Percentiles rank a stretch among this genome's conserved stretches.
These are phyloP conservation scores for Caenorhabditis sinica DNA, from an alignment of 2,888 invertebrate species.

Conservation along the genomic window DNA sequence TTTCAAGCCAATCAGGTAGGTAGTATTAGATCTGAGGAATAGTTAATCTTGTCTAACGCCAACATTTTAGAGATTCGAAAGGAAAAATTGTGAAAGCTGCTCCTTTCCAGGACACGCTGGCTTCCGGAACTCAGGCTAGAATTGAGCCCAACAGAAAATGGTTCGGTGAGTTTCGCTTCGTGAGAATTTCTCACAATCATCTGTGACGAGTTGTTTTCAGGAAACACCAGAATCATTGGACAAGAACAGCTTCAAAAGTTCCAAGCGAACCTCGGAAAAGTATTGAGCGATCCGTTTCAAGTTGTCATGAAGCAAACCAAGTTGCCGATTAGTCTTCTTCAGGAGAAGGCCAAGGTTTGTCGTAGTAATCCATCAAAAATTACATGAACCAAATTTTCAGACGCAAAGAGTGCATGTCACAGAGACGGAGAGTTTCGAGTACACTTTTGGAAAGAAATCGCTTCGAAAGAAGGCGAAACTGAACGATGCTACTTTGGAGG, in stretches of 20 bases:
- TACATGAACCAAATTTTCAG: conserved; percentile 84
- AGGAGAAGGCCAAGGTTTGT: conserved; percentile 88
- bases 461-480: conserved; percentile 92
- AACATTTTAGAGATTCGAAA: conserved; percentile 86
- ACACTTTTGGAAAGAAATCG: conserved; percentile 96
- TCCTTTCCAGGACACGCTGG: conserved; percentile 93
- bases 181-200: not conserved
- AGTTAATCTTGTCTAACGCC: not conserved
- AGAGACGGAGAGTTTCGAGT: conserved; percentile 95
- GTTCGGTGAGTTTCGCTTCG: conserved; percentile 89
- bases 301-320: conserved; percentile 97
- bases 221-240: conserved; percentile 95
- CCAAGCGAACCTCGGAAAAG: conserved; percentile 95
- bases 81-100: conserved; percentile 95
- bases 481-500: conserved; percentile 88
- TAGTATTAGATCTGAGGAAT: not conserved
- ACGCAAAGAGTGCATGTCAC: conserved; percentile 94
- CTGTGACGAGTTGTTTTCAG: conserved; percentile 82
- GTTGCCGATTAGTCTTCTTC: conserved; percentile 94
- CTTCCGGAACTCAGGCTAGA: conserved; percentile 93
- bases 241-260: conserved; percentile 88
- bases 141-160: conserved; percentile 98
- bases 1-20: conserved; percentile 92
- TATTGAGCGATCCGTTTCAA: conserved; percentile 96
- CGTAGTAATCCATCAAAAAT: conserved; percentile 17